These are phyloP conservation scores for Dicyrtomina minuta DNA, from an alignment of 2,888 invertebrate species.

Conservation along the genomic window DNA sequence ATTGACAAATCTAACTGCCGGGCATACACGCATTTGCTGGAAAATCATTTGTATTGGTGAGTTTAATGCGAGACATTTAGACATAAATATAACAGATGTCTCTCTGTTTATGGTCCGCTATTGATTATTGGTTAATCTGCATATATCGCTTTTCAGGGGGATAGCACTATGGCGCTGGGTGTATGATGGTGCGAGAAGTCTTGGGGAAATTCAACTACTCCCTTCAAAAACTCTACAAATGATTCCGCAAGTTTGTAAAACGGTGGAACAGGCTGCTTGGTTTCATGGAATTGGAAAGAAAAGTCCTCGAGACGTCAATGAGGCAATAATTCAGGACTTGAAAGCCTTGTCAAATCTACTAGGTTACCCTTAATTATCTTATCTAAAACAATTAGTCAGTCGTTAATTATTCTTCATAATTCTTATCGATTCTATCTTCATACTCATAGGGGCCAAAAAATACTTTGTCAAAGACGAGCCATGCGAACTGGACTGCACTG, in stretches of 20 bases:
- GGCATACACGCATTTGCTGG: constrained; percentile 47
- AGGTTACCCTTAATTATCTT: constrained; percentile 30
- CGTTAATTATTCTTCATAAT: not conserved
- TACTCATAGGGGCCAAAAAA: constrained; percentile 36
- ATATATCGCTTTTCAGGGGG: constrained; percentile 38
- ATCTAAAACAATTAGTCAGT: not conserved
- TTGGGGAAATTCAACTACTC: constrained; percentile 46
- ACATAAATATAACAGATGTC: too few species aligned
- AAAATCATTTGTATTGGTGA: constrained; percentile 51
- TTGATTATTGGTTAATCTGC: too few species aligned
- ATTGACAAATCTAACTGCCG: constrained; percentile 35
- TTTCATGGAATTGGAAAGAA: constrained; percentile 51
- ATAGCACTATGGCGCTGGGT: constrained; percentile 52
- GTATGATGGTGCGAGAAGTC: constrained; percentile 44
- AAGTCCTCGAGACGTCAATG: constrained; percentile 43
- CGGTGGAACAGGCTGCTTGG: constrained; percentile 46
- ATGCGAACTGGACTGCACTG: constrained; percentile 51
- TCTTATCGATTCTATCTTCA: not conserved
- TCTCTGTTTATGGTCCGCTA: not conserved
- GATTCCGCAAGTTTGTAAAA: constrained; percentile 47
- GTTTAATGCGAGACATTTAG: too few species aligned
- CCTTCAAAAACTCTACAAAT: constrained; percentile 39
- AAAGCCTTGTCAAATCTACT: constrained; percentile 42
- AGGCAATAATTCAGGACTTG: constrained; percentile 38
- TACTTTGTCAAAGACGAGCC: constrained; percentile 44